A percentile compares a stretch with the other conserved stretches of the same genome.
Conservation (phyloP, 2,797 vertebrate genomes). For the Notamacropus eugenii region DNA sequence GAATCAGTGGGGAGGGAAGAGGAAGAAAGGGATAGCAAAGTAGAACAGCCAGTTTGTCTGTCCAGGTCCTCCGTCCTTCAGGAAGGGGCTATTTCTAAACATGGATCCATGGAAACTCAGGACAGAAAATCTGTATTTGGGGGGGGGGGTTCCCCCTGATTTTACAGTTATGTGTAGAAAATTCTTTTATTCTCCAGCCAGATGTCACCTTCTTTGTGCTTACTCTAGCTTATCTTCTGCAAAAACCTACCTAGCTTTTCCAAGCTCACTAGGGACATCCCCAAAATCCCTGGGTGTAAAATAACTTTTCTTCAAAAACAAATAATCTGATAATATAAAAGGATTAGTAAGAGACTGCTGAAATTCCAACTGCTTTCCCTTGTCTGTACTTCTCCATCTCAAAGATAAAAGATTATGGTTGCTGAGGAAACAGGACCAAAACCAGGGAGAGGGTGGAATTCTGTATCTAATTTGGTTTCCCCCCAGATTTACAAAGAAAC, state of each 20-base stretch:
- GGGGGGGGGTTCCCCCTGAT: background rate
- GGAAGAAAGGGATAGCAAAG: background rate
- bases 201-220: conserved; percentile 63
- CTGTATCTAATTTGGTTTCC: conserved; percentile 85
- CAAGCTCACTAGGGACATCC: conserved; percentile 58
- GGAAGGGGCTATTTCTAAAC: background rate
- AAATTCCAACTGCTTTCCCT: conserved; percentile 87
- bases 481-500: conserved; percentile 72
- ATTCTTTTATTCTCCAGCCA: conserved; percentile 10
- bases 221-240: conserved; percentile 16
- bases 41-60: background rate
- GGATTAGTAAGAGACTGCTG: conserved; percentile 81
- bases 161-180: conserved; percentile 17
- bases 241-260: conserved; percentile 46
- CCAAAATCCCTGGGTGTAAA: conserved; percentile 60
- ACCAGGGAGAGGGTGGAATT: conserved; percentile 77
- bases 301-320: conserved; percentile 74
- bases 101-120: background rate
- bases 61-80: background rate
- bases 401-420: conserved; percentile 92
- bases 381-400: conserved; percentile 78
- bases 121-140: background rate
- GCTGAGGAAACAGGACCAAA: conserved; percentile 89
- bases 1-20: background rate
- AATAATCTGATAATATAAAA: conserved; percentile 73